A percentile compares a stretch with the other conserved stretches of the same genome.
These are phyloP conservation scores for Chrysogorgia sp. DNA, from an alignment of 92 coral and sea anemone species.

Conservation along the genomic window DNA sequence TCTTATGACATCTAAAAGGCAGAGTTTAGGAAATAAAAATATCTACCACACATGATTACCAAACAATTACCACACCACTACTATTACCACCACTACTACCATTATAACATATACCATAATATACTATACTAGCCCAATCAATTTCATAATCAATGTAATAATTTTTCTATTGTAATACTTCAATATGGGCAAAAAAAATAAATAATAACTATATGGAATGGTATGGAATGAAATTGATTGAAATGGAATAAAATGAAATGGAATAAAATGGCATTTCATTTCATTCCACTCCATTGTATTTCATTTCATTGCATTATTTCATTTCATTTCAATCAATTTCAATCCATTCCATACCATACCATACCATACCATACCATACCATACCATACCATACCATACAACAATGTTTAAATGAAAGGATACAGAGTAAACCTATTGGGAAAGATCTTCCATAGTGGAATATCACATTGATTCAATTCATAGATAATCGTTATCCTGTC, in stretches of 20 bases:
- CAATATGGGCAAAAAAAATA: too few relatives aligned
- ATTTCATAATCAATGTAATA: too few relatives aligned
- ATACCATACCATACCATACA: slow-evolving; percentile 10
- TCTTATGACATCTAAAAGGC: slow-evolving; percentile 32
- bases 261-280: too few relatives aligned
- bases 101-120: neutral
- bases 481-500: slow-evolving; percentile 25
- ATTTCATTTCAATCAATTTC: neutral
- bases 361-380: neutral
- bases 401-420: slow-evolving; percentile 57
- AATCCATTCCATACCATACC: slow-evolving; percentile 8
- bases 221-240: too few relatives aligned
- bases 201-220: too few relatives aligned
- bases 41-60: too few relatives aligned
- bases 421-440: slow-evolving; percentile 82
- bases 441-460: slow-evolving; percentile 48
- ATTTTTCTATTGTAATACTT: too few relatives aligned
- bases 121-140: neutral
- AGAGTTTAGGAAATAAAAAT: neutral
- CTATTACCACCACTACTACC: neutral
- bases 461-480: neutral
- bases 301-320: too few relatives aligned
- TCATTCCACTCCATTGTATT: too few relatives aligned
- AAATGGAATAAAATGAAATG: too few relatives aligned
- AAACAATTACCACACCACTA: too few relatives aligned